These are phyloP conservation scores for Muscicapa adusta DNA, from an alignment of 2,113 vertebrate species.

Conservation along the genomic window DNA sequence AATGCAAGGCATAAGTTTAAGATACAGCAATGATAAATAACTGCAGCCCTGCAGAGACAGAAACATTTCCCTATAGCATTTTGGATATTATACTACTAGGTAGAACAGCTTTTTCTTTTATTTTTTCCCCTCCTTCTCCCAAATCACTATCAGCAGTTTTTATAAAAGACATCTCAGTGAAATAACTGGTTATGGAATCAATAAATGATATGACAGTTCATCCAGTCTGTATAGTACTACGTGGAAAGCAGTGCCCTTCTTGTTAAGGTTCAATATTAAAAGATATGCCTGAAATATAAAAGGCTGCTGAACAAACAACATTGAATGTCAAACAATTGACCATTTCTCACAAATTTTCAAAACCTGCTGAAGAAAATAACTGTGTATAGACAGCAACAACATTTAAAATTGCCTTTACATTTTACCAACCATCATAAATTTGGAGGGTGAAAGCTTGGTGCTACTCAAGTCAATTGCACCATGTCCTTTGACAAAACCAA, in stretches of 20 bases:
- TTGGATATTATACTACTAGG: neutral
- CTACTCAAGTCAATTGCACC: neutral
- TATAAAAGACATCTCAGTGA: slow-evolving; percentile 59
- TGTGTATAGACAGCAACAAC: slow-evolving; percentile 23
- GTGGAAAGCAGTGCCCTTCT: slow-evolving; percentile 51
- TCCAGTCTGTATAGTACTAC: slow-evolving; percentile 15
- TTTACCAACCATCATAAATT: slow-evolving; percentile 24
- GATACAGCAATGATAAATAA: neutral
- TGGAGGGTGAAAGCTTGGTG: neutral
- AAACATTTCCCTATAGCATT: neutral
- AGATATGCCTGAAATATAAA: slow-evolving; percentile 65
- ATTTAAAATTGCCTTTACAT: slow-evolving; percentile 38
- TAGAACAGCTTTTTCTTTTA: neutral
- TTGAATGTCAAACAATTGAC: slow-evolving; percentile 58
- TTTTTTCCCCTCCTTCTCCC: neutral
- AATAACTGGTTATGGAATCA: slow-evolving; percentile 66
- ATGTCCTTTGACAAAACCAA: neutral
- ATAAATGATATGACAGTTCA: slow-evolving; percentile 57
- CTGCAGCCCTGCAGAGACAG: neutral
- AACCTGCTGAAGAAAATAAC: slow-evolving; percentile 46
- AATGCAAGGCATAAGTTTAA: neutral
- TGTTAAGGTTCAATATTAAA: slow-evolving; percentile 65
- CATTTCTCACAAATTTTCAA: slow-evolving; percentile 61
- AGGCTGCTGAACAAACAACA: slow-evolving; percentile 69
- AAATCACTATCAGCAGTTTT: slow-evolving; percentile 54